phyloP scores from a whole-genome alignment of 2,888 invertebrate species.

The Eucriotettix oculatus region DNA sequence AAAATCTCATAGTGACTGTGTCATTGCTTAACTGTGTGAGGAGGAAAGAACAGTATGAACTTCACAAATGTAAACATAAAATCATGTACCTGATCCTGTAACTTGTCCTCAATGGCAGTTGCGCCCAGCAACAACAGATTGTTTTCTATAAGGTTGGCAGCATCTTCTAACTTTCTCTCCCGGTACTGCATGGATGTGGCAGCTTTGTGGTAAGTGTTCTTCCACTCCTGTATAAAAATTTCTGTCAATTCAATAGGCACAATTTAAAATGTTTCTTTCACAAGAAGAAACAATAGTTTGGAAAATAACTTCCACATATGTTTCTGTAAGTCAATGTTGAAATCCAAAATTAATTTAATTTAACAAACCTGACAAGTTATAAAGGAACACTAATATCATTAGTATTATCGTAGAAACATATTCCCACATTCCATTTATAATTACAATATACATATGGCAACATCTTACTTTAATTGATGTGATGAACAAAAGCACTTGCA shows the following conservation, averaged over 20 bases:
- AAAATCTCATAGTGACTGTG: background rate
- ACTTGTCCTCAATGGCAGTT: constrained; percentile 94
- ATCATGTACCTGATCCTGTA: constrained; percentile 51
- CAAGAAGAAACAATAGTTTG: background rate
- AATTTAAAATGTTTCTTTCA: background rate
- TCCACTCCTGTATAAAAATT: constrained; percentile 49
- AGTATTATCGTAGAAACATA: too few relatives aligned
- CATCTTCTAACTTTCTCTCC: constrained; percentile 79
- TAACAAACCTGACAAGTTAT: too few relatives aligned
- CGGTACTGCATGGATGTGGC: constrained; percentile 66
- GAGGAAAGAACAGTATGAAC: background rate
- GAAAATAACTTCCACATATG: too few relatives aligned
- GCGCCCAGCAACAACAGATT: constrained; percentile 81
- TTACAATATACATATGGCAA: too few relatives aligned
- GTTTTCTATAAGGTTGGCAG: constrained; percentile 82
- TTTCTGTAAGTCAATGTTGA: too few relatives aligned
- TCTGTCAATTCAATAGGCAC: background rate
- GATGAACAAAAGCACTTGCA: too few relatives aligned
- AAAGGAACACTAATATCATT: too few relatives aligned
- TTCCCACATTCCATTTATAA: too few relatives aligned
- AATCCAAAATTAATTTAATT: too few relatives aligned
- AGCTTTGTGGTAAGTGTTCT: constrained; percentile 71
- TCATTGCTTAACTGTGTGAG: background rate
- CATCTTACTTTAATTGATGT: too few relatives aligned
- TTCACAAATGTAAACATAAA: background rate